Base-by-base conservation (phyloP, 2,797 vertebrate genomes). In the Malacoctenus gilli region DNA sequence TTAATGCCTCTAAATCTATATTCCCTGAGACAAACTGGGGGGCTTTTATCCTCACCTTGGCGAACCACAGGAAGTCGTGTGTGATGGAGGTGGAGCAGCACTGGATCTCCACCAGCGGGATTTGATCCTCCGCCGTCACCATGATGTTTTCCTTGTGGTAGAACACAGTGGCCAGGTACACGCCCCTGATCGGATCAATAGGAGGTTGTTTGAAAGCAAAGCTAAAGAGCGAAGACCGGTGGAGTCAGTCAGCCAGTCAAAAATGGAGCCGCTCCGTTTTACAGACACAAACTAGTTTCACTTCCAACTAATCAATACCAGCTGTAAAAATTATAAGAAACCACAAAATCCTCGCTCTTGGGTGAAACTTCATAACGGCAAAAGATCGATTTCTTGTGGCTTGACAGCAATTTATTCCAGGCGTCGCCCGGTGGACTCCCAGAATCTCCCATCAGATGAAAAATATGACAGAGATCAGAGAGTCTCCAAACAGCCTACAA, bases 61-160 rank as follows among this genome's bases (percentile, higher is more conserved):
- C 86, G 64, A 93, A 90, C 92, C 92, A 93, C n/a, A 86, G 72
- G 54, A 93, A 92, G 83, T 93, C 89, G 1, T 92, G 89, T 3
- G 54, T 85, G 84, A 92, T 82, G 48, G 89, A 89, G 61, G 86
- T 90, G 54, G 91, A 90, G 76, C 91, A 93, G 82, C 88, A 89
- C 67, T 92, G 91, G 65, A 93, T 90, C 85, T 93, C 92, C 68
- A 93, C 87, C 53, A 93, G 68, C 9, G 92, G 92, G 68, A 93
- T 82, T 39, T 91, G 92, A 59, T 91, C 90, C 23, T 92, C 91
- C 20, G 86, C 82, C 0, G 92, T 91, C 35, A 92, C 79, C 72
- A 93, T 77, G 68, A 93, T 82, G 77, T 85, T 88, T 0, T 93
- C 92, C 62, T 90, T 91, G 82, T 92, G 79, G 80, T 92, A 92